Evolutionary conservation across 2,888 invertebrate species (phyloP).

Genomic region (Harpalus rubripes): DNA sequence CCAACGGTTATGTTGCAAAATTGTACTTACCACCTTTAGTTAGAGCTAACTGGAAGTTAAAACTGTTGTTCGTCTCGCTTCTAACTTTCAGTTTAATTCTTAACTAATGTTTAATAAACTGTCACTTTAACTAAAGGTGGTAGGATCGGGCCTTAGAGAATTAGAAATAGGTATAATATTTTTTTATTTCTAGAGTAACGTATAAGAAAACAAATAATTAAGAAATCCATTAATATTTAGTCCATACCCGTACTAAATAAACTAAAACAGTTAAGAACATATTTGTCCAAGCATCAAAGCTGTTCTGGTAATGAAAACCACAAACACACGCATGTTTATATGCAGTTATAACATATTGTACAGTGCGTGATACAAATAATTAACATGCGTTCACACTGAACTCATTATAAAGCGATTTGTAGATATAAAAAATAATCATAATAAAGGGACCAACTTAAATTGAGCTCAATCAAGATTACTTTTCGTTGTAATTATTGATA

Average conservation of each 20-base stretch:
- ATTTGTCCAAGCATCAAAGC: slow-evolving; percentile 40
- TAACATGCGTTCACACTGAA: slow-evolving; percentile 32
- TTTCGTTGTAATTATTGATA: too few species aligned
- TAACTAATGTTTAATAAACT: too few species aligned
- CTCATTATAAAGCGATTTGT: slow-evolving; percentile 58
- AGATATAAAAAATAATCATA: neutral
- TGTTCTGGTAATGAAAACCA: slow-evolving; percentile 25
- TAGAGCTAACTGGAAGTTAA: too few species aligned
- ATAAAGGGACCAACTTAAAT: neutral
- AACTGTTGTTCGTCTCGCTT: too few species aligned
- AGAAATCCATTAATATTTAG: neutral
- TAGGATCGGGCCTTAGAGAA: too few species aligned
- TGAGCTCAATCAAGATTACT: neutral
- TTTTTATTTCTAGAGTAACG: neutral
- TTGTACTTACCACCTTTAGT: too few species aligned
- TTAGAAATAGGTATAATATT: neutral
- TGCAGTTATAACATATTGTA: neutral
- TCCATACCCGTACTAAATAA: neutral
- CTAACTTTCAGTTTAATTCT: too few species aligned
- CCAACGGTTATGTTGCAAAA: too few species aligned
- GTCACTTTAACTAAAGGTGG: too few species aligned
- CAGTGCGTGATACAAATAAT: slow-evolving; percentile 55
- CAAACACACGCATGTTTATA: slow-evolving; percentile 37
- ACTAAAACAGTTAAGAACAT: slow-evolving; percentile 37
- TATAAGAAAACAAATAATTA: neutral